Conservation (phyloP, 1,140 invertebrate species). For the Cyrtorhinus lividipennis region DNA sequence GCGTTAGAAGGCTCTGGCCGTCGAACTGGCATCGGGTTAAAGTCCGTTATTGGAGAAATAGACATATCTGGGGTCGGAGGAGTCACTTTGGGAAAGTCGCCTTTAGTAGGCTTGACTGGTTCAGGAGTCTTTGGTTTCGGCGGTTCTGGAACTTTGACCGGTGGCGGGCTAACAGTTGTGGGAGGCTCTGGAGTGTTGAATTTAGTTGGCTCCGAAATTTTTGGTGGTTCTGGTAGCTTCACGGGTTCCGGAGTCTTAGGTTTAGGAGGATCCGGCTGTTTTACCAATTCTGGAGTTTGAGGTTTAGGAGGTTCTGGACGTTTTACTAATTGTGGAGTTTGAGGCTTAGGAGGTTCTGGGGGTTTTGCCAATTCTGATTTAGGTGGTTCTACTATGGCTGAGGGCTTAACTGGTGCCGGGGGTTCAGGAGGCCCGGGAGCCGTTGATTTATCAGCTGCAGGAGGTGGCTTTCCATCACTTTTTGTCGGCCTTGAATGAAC, state of each 20-base stretch:
- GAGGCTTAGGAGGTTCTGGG: background rate
- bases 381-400: no score
- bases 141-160: background rate
- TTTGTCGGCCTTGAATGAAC: background rate
- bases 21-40: background rate
- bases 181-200: conserved; percentile 1
- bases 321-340: background rate
- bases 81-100: background rate
- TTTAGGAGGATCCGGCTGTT: conserved; percentile 6
- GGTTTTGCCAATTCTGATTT: no score
- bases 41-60: background rate
- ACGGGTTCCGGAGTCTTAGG: conserved; percentile 9
- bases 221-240: conserved; percentile 3
- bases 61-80: background rate
- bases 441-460: no score
- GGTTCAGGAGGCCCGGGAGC: no score
- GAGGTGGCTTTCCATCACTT: background rate
- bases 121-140: background rate
- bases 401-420: no score
- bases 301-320: background rate
- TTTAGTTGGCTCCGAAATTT: background rate
- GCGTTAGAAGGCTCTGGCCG: background rate
- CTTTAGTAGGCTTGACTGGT: background rate
- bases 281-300: background rate
- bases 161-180: background rate